Evolutionary conservation across 2,797 vertebrate species (phyloP), one percentile per base, ranked within the genome.

Genomic region (Lepidocolaptes lacrymiger): DNA sequence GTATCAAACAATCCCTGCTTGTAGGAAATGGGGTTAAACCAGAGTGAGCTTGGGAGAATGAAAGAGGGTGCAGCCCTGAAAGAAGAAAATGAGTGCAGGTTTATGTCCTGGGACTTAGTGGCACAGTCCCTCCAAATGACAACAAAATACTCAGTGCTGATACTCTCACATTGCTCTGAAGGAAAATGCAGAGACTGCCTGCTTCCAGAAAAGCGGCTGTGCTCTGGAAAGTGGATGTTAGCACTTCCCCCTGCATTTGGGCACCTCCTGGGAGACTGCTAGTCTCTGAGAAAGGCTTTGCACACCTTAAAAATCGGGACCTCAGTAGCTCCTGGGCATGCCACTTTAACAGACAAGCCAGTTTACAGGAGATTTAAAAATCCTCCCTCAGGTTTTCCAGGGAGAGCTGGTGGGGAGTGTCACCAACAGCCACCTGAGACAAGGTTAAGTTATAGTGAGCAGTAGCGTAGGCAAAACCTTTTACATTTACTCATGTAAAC

Each of bases 401-500:
- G 69, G 73, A 75, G 46, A 58, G 58, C 66, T 75, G 51, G 58
- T n/a, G 22, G 41, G 24, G 20, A 20, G 0, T 83, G n/a, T 93
- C 51, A 67, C 41, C 61, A 67, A 30, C 44, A 92, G 49, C 72
- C 54, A 46, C 54, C 58, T 0, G 5, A 78, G 82, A 94, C 54
- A 69, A 85, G 52, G 34, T 64, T 14, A 85, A 67, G 48, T 64
- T 85, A 61, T 12, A 73, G 28, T 7, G 18, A 91, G 62, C 61
- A 68, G 68, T 19, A 85, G 49, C 9, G 24, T 41, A 90, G 62
- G 85, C 79, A 91, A 90, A 83, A 91, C 56, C 17, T 66, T 91
- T 66, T 66, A 67, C 91, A 88, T 91, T 75, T 81, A 85, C 82
- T 88, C 41, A 91, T 88, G 77, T 55, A 20, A 72, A 78, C 44